A percentile compares a stretch with the other conserved stretches of the same genome.
Evolutionary conservation across 2,888 invertebrate species (phyloP).

Genomic region (Ptycholaimellus sp.): DNA sequence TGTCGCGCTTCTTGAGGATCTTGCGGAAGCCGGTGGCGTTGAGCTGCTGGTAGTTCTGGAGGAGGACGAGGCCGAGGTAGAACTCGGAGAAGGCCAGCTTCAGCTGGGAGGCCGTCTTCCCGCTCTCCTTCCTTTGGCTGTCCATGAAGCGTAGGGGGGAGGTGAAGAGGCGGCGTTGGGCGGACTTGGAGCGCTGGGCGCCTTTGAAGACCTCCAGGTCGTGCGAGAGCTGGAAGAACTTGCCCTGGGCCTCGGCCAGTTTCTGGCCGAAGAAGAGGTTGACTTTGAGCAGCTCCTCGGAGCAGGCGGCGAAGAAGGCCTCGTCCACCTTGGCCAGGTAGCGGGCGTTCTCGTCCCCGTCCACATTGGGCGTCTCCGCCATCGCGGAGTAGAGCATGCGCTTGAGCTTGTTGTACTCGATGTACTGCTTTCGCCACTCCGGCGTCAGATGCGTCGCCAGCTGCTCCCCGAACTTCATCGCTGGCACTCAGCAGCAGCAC

Average conservation of each 20-base stretch:
- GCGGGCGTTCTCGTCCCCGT: conserved; percentile 29
- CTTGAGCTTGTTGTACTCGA: conserved; percentile 56
- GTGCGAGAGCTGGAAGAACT: conserved; percentile 20
- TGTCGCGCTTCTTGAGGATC: conserved; percentile 96
- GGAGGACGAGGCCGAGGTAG: conserved; percentile 72
- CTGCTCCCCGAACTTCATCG: conserved; percentile 97
- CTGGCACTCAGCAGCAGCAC: too few species aligned
- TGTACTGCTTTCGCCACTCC: conserved; percentile 91
- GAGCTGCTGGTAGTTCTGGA: conserved; percentile 71
- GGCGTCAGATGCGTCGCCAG: conserved; percentile 89
- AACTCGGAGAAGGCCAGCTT: conserved; percentile 96
- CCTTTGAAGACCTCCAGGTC: conserved; percentile 19
- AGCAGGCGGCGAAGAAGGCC: conserved; percentile 69
- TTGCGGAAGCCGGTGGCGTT: conserved; percentile 97
- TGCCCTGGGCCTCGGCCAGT: conserved; percentile 66
- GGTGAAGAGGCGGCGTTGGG: not conserved
- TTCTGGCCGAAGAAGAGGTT: conserved; percentile 71
- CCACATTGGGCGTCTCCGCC: conserved; percentile 73
- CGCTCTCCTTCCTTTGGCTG: conserved; percentile 16
- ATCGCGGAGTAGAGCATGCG: conserved; percentile 70
- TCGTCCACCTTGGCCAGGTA: conserved; percentile 53
- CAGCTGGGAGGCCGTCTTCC: conserved; percentile 63
- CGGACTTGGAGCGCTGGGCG: conserved; percentile 9
- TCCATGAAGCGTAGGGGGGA: not conserved
- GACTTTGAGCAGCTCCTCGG: conserved; percentile 79